Percentiles rank a stretch among this genome's conserved stretches.
phyloP scores from a whole-genome alignment of 2,888 invertebrate genomes.

The Cryptocheilus praepositus region DNA sequence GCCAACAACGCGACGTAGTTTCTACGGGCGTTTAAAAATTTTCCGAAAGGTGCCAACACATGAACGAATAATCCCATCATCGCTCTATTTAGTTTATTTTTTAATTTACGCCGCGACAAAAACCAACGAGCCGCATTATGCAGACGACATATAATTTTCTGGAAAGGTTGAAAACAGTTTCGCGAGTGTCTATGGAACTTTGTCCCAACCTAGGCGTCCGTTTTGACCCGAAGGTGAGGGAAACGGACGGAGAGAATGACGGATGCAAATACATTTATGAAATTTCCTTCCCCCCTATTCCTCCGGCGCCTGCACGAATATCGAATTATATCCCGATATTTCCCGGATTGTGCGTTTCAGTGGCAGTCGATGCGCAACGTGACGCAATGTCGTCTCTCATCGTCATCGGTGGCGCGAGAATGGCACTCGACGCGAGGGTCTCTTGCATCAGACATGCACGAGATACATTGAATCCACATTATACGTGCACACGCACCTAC shows the following conservation, averaged over 20 bases:
- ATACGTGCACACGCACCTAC: too few species aligned
- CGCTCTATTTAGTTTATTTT: conserved; percentile 3
- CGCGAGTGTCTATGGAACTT: conserved; percentile 10
- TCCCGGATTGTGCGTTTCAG: conserved; percentile 27
- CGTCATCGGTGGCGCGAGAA: background rate
- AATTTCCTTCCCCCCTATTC: conserved; percentile 35
- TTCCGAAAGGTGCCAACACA: too few species aligned
- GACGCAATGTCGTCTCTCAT: background rate
- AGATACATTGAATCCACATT: too few species aligned
- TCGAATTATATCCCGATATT: conserved; percentile 42
- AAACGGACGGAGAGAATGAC: background rate
- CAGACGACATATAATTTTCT: conserved; percentile 49
- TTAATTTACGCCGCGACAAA: too few species aligned
- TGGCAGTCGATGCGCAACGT: background rate
- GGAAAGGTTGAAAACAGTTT: conserved; percentile 42
- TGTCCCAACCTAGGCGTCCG: conserved; percentile 11
- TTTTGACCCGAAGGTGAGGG: background rate
- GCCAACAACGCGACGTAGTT: too few species aligned
- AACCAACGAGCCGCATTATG: conserved; percentile 42
- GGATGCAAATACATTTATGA: conserved; percentile 51
- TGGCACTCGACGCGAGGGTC: too few species aligned
- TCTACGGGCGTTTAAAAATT: too few species aligned
- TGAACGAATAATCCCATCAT: too few species aligned
- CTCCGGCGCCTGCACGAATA: conserved; percentile 15
- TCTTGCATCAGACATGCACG: too few species aligned